Evolutionary conservation across 2,797 vertebrate genomes (phyloP), one percentile per base, ranked within the genome.

Genomic region (Luscinia luscinia): DNA sequence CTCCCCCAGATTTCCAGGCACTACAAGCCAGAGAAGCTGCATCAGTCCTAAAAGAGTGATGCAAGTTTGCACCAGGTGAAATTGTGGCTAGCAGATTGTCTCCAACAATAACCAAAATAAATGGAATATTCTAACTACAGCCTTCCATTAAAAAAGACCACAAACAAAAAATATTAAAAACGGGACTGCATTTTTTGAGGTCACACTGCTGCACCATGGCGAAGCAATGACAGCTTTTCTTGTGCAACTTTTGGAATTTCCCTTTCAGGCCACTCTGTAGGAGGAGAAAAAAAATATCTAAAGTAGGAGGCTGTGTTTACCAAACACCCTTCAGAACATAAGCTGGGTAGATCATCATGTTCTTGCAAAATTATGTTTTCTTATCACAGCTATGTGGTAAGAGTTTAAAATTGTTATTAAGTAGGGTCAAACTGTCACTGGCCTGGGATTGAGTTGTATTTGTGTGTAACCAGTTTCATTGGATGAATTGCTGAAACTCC

Each of bases 251-350:
- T 64, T 83, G 90, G 75, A 94, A 89, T 94, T 94, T 84, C 93
- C 84, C 81, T 89, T 92, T 87, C 17, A 3, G 90, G 57, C 27
- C 57, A 46, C 41, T 82, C 54, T 73, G 63, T 73, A 45, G 62
- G 76, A 88, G 84, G 49, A 73, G 36, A 73, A 84, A 83, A 87
- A 79, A 49, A 38, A 12, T 28, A 64, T 67, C 72, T 74, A 5
- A 84, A 80, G 76, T 82, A 80, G 89, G 62, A 85, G 46, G 87
- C 62, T 92, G 64, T 69, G 55, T 92, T 96, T 95, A 75, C 52
- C 55, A 79, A 93, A 76, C 52, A 52, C 9, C 9, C 49, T 74
- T 84, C 74, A 87, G 68, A 92, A 83, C 45, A 86, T 73, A 90
- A 90, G 45, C 67, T 0, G 17, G 27, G 24, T 43, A 61, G 57